These are phyloP conservation scores for Parnassius apollo DNA, from an alignment of 2,888 invertebrate species.

Conservation along the genomic window DNA sequence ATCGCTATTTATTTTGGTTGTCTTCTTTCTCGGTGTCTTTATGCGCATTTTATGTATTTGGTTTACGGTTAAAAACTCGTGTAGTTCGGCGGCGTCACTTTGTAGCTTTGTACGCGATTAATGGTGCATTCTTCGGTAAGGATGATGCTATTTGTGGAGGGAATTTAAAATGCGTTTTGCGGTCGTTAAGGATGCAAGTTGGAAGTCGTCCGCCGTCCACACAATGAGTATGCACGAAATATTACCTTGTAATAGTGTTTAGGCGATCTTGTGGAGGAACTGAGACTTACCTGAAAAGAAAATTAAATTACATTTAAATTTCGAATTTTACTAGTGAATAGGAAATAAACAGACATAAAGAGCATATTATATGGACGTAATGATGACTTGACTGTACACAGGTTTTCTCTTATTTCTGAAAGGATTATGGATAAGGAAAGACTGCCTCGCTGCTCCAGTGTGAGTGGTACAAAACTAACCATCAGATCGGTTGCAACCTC, in stretches of 20 bases:
- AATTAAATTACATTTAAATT: conserved; percentile 23
- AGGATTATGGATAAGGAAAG: too few species aligned
- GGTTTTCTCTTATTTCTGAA: too few species aligned
- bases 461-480: too few species aligned
- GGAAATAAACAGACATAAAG: not conserved
- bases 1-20: conserved; percentile 73
- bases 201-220: conserved; percentile 35
- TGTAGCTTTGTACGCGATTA: conserved; percentile 47
- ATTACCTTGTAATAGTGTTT: conserved; percentile 26
- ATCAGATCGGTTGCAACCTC: too few species aligned
- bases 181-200: conserved; percentile 58
- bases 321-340: not conserved
- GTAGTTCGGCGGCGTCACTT: conserved; percentile 42
- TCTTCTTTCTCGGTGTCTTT: conserved; percentile 54
- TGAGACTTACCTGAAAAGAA: conserved; percentile 62
- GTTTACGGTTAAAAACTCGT: conserved; percentile 44
- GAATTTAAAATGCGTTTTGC: conserved; percentile 66
- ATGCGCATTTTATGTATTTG: conserved; percentile 50
- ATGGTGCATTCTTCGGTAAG: conserved; percentile 50
- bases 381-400: too few species aligned
- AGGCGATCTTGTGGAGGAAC: conserved; percentile 31
- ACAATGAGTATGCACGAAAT: conserved; percentile 25
- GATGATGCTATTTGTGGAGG: conserved; percentile 29
- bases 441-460: too few species aligned
- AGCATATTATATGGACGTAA: too few species aligned